Evolutionary conservation across 2,113 vertebrate genomes (phyloP).

Genomic region (Odobenus rosmarus): DNA sequence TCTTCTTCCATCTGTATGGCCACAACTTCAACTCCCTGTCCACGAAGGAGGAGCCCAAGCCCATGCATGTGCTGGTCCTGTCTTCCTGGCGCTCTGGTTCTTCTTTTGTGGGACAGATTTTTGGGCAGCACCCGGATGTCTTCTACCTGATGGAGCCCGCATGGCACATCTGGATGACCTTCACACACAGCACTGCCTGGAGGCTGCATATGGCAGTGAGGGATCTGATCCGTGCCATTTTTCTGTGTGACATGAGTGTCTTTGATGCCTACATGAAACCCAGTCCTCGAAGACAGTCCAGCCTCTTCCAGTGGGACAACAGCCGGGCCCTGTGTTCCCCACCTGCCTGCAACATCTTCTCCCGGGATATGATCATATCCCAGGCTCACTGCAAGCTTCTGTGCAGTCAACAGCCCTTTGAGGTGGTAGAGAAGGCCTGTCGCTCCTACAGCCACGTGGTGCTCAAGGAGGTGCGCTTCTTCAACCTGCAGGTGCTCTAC

Average conservation of each 20-base stretch:
- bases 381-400: constrained; percentile 79
- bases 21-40: neutral
- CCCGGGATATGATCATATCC: constrained; percentile 84
- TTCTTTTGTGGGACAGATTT: constrained; percentile 82
- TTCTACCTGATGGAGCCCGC: constrained; percentile 84
- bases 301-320: constrained; percentile 93
- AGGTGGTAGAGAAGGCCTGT: constrained; percentile 88
- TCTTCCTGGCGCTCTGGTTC: constrained; percentile 82
- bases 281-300: constrained; percentile 85
- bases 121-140: constrained; percentile 81
- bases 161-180: constrained; percentile 83
- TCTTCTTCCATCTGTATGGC: neutral
- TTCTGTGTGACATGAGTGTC: constrained; percentile 91
- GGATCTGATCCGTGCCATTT: constrained; percentile 89
- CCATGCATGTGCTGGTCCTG: constrained; percentile 70
- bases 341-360: constrained; percentile 88
- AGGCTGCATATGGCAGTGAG: constrained; percentile 90
- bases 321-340: constrained; percentile 95
- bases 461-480: constrained; percentile 94
- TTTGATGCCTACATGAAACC: constrained; percentile 90
- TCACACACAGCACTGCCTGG: constrained; percentile 77
- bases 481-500: constrained; percentile 91
- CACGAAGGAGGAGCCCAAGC: neutral
- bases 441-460: constrained; percentile 92
- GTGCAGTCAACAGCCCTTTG: constrained; percentile 86